A percentile compares a stretch with the other conserved stretches of the same genome.
Evolutionary conservation across 2,113 vertebrate species (phyloP).

Genomic region (Leucopsar rothschildi): DNA sequence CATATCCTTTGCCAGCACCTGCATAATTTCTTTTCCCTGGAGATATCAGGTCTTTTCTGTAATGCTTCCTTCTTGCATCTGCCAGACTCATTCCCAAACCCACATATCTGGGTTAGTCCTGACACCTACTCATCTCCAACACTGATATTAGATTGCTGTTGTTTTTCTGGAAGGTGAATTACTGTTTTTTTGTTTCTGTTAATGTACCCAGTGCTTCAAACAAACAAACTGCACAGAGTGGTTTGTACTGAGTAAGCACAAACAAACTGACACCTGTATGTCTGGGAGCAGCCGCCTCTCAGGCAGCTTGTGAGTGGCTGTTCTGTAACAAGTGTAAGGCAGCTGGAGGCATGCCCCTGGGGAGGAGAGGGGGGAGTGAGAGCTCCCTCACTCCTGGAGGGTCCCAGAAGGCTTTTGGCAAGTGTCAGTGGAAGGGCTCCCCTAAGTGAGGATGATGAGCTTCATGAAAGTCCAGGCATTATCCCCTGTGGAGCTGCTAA

Average conservation of each 20-base stretch:
- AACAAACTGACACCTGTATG: rapidly evolving
- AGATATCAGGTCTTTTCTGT: not conserved
- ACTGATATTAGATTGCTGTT: not conserved
- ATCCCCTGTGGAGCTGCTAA: not conserved
- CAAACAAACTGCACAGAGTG: not conserved
- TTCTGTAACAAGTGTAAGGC: not conserved
- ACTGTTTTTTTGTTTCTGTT: not conserved
- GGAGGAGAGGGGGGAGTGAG: not conserved
- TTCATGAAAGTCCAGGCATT: not conserved
- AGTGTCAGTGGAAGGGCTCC: not conserved
- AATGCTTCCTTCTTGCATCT: not conserved
- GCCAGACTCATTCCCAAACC: not conserved
- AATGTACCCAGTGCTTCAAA: not conserved
- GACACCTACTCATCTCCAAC: not conserved
- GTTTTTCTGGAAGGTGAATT: not conserved
- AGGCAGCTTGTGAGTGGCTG: not conserved
- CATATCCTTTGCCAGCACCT: not conserved
- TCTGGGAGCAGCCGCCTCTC: not conserved
- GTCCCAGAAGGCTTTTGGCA: not conserved
- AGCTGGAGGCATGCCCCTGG: not conserved
- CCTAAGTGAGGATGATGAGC: not conserved
- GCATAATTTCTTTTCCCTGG: not conserved
- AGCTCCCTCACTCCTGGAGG: not conserved
- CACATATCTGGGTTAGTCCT: not conserved
- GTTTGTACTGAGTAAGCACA: not conserved